These are phyloP conservation scores for Melanotaenia pygmaea DNA, from an alignment of 2,797 vertebrate genomes.

Conservation along the genomic window DNA sequence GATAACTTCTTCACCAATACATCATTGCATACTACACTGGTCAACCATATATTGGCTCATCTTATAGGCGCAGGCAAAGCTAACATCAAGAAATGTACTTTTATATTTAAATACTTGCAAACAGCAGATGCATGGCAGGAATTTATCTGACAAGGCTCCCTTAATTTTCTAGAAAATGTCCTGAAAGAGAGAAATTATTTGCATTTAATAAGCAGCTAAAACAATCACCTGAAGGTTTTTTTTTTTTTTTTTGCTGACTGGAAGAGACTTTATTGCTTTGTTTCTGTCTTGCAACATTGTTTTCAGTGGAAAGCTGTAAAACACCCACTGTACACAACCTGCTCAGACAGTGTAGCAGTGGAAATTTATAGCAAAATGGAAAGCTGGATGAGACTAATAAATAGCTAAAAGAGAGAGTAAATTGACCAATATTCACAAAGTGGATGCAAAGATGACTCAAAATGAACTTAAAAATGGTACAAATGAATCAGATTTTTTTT, in stretches of 20 bases:
- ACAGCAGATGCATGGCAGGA: constrained; percentile 6
- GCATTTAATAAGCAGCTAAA: not conserved
- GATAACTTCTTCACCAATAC: constrained; percentile 32
- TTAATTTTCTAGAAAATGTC: constrained; percentile 5
- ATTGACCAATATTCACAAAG: not conserved
- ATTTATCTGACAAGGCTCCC: constrained; percentile 7
- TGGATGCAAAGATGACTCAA: not conserved
- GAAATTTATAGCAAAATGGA: not conserved
- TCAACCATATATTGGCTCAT: constrained; percentile 1
- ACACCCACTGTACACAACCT: not conserved
- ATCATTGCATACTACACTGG: not conserved
- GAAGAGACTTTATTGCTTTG: constrained; percentile 8
- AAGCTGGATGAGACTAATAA: not conserved
- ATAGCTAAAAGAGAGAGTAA: not conserved
- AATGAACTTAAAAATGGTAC: not conserved
- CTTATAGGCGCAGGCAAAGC: constrained; percentile 33
- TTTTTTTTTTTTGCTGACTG: not conserved
- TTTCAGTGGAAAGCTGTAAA: not conserved
- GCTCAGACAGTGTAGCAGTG: not conserved
- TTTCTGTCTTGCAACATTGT: not conserved
- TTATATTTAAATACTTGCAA: constrained; percentile 15
- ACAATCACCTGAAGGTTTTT: not conserved
- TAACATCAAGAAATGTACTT: not conserved
- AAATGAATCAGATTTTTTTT: not conserved
- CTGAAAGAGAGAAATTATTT: not conserved